Conservation (phyloP, 2,888 invertebrate species). For the Nomada ferruginata region DNA sequence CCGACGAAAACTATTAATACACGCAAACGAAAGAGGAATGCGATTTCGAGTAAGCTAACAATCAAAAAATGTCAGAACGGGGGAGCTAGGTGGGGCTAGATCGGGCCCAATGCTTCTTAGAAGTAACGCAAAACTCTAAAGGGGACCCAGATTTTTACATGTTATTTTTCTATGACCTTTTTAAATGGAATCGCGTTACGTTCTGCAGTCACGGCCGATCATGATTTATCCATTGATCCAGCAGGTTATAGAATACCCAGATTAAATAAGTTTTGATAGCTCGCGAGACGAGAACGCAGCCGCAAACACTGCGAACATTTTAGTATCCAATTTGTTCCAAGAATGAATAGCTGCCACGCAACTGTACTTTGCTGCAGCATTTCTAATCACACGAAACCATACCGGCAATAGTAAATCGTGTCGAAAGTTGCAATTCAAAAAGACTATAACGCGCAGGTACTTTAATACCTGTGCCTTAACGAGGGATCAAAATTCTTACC, state of each 20-base stretch:
- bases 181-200: conserved; percentile 47
- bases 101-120: conserved; percentile 31
- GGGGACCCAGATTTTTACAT: conserved; percentile 66
- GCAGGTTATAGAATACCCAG: conserved; percentile 15
- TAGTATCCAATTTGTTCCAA: conserved; percentile 5
- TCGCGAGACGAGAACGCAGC: conserved; percentile 6
- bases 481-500: conserved; percentile 41
- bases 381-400: background rate
- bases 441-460: conserved; percentile 51
- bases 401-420: conserved; percentile 18
- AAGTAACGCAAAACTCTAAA: conserved; percentile 30
- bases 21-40: background rate
- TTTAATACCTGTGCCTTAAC: conserved; percentile 9
- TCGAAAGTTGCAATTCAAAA: conserved; percentile 16
- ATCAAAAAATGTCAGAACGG: conserved; percentile 57
- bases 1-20: background rate
- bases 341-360: conserved; percentile 11
- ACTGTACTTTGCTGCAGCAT: background rate
- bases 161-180: conserved; percentile 67
- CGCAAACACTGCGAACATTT: conserved; percentile 22
- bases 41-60: conserved; percentile 36
- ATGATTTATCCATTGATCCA: conserved; percentile 40
- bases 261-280: conserved; percentile 12
- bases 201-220: conserved; percentile 40
- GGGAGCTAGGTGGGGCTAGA: conserved; percentile 7